These are phyloP conservation scores for Ecdyonurus torrentis DNA, from an alignment of 2,888 invertebrate species.

Conservation along the genomic window DNA sequence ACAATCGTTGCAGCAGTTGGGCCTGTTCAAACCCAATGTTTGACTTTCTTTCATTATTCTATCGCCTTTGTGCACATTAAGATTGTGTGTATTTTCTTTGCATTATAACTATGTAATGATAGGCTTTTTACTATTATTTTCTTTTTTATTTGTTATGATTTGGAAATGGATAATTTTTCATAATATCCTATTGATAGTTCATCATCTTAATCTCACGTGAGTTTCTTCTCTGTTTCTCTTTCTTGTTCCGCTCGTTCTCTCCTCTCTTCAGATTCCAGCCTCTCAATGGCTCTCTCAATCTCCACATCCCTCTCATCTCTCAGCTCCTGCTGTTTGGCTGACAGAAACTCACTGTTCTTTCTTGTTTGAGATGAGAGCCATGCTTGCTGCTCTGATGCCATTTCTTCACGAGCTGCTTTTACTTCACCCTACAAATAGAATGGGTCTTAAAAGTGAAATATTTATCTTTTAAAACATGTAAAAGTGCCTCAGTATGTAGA, in stretches of 20 bases:
- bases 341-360: background rate
- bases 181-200: too few species aligned
- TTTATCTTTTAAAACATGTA: background rate
- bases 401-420: background rate
- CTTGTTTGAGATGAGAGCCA: background rate
- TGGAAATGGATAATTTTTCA: too few species aligned
- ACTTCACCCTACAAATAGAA: background rate
- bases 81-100: too few species aligned
- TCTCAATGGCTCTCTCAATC: constrained; percentile 31
- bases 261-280: constrained; percentile 29
- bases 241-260: background rate
- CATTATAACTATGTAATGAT: too few species aligned
- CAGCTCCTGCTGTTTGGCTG: background rate
- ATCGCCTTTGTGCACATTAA: too few species aligned
- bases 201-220: background rate
- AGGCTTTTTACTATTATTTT: too few species aligned
- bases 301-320: constrained; percentile 15
- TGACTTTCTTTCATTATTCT: too few species aligned
- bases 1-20: too few species aligned
- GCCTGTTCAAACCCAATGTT: too few species aligned
- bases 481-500: background rate
- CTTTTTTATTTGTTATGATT: too few species aligned
- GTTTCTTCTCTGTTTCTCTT: background rate
- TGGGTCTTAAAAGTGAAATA: background rate
- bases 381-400: background rate